phyloP scores from a whole-genome alignment of 92 coral and sea anemone genomes.

The Porites evermanni region DNA sequence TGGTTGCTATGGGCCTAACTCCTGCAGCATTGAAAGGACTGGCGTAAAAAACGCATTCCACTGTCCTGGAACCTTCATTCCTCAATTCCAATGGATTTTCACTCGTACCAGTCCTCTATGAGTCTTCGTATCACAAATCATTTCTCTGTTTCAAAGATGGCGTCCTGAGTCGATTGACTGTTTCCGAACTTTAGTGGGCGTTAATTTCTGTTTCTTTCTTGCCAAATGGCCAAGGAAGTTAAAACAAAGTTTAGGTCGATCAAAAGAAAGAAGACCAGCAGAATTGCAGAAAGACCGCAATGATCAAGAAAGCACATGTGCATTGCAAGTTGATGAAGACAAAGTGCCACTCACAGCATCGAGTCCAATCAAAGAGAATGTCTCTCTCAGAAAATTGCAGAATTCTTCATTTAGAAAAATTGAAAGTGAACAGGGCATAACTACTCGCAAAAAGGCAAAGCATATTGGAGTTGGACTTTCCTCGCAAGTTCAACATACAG shows the following conservation, averaged over 20 bases:
- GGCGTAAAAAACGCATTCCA: constrained; percentile 8
- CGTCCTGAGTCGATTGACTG: no score
- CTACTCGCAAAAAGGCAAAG: constrained; percentile 51
- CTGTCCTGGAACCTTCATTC: background rate
- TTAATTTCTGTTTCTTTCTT: background rate
- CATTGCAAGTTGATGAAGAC: background rate
- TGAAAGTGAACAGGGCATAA: constrained; percentile 35
- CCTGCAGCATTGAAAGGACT: background rate
- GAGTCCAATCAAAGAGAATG: constrained; percentile 13
- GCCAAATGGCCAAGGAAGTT: background rate
- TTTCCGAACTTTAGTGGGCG: no score
- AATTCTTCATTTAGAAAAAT: constrained; percentile 60
- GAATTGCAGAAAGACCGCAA: constrained; percentile 26
- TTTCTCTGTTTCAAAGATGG: background rate
- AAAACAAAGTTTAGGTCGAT: constrained; percentile 29
- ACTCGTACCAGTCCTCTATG: background rate
- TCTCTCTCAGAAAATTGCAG: constrained; percentile 44
- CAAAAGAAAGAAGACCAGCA: constrained; percentile 22
- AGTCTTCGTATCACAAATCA: no score
- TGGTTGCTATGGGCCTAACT: constrained; percentile 49
- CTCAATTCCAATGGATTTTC: background rate
- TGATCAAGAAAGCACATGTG: background rate
- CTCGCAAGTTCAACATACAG: constrained; percentile 26
- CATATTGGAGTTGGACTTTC: constrained; percentile 42
- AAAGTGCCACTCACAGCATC: background rate